phyloP scores from a whole-genome alignment of 2,888 invertebrate genomes.

The Microchrysa polita region DNA sequence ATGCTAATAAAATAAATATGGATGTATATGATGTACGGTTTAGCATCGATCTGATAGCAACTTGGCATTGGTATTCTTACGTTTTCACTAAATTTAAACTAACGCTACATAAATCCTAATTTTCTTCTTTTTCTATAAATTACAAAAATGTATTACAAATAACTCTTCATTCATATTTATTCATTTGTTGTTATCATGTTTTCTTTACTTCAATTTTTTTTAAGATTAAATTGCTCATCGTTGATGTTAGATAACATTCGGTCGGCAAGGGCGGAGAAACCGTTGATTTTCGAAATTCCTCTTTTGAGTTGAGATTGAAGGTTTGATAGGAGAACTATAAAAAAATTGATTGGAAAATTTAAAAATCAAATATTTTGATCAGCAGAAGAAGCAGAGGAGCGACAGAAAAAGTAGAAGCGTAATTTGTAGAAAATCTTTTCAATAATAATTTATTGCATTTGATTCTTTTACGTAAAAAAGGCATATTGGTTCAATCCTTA shows the following conservation, averaged over 20 bases:
- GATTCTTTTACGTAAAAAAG: no score
- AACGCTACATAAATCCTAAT: neutral
- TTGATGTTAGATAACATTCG: constrained; percentile 9
- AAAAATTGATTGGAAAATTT: neutral
- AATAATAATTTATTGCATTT: no score
- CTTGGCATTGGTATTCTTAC: constrained; percentile 35
- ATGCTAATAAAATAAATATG: constrained; percentile 32
- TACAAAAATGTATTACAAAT: constrained; percentile 16
- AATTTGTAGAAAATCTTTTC: no score
- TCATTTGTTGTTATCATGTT: neutral
- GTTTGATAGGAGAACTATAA: neutral
- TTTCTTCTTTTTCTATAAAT: neutral
- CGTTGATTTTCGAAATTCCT: neutral
- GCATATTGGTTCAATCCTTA: no score
- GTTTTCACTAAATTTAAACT: constrained; percentile 1
- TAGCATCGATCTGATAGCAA: constrained; percentile 37
- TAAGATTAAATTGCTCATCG: constrained; percentile 32
- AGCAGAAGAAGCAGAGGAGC: neutral
- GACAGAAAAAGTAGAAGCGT: no score
- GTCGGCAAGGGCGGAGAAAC: neutral
- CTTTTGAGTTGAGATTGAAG: neutral
- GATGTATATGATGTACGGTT: no score
- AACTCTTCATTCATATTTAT: neutral
- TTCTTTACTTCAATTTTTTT: neutral
- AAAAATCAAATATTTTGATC: neutral